Evolutionary conservation across 2,797 vertebrate species (phyloP), one percentile per base, ranked within the genome.

Genomic region (Leuciscus waleckii): DNA sequence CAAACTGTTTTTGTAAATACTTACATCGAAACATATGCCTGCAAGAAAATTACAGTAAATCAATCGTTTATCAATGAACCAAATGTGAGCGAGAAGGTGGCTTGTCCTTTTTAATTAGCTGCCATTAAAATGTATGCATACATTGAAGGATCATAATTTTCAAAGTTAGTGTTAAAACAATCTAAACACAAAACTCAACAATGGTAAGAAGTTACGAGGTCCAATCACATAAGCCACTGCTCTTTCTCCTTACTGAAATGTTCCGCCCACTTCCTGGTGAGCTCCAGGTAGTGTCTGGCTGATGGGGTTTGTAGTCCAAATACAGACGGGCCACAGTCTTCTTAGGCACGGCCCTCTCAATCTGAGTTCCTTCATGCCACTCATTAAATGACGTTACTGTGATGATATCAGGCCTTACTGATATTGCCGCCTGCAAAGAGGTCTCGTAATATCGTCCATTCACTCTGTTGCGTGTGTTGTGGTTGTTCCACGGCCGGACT

Each of bases 311-410:
- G 90, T 98, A 97, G 90, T 97, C 97, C 49, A 97, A 85, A 86
- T 97, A 98, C 70, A 97, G 92, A 43, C 95, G 96, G 0, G 94
- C 94, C n/a, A 93, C 90, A 0, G 96, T 97, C 93, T 97, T 97
- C 91, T 96, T 97, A 86, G 97, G 95, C 73, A 95, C 87, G 0
- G 96, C 96, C 86, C 93, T 95, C 90, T 98, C 96, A 0, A 98
- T 96, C 92, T 98, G 97, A 10, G 97, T 97, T 75, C 97, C 97
- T 86, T 98, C 97, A 0, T 97, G 97, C 97, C 97, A 98, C 56
- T 97, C 97, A 7, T 97, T 98, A 89, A 98, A 98, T n/a, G 97
- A 98, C 0, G 97, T 97, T 39, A 98, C 93, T 70, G 96, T 96
- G 80, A 98, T 96, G 0, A 97, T 95, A 85, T 98, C 97, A 0